Percentiles rank a stretch among this genome's conserved stretches.
Conservation (phyloP, 2,113 vertebrate genomes). For the Falco punctatus region DNA sequence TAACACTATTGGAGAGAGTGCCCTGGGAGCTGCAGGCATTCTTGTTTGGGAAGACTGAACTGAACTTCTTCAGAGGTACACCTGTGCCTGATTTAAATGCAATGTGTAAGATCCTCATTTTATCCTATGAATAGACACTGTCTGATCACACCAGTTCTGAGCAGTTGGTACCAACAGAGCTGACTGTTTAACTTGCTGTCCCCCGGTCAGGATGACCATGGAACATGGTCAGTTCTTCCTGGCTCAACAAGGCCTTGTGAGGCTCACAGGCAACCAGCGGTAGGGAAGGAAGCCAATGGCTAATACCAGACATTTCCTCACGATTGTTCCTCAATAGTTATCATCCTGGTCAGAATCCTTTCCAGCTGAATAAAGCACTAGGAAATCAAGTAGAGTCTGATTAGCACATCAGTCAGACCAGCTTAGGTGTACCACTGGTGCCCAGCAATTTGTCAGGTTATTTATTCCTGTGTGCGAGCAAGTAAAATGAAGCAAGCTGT, state of each 20-base stretch:
- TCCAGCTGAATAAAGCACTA: not conserved
- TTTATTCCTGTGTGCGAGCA: not conserved
- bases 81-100: not conserved
- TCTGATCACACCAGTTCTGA: not conserved
- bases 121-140: not conserved
- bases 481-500: not conserved
- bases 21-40: constrained; percentile 80
- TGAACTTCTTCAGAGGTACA: constrained; percentile 81
- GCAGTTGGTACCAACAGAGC: not conserved
- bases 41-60: constrained; percentile 83
- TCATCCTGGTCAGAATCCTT: not conserved
- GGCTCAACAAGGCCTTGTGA: not conserved
- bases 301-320: not conserved
- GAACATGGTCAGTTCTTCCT: not conserved
- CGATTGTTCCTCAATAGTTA: not conserved
- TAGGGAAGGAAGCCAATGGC: not conserved
- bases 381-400: not conserved
- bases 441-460: not conserved
- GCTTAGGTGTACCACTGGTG: not conserved
- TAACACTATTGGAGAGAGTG: constrained; percentile 80
- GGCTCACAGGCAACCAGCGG: not conserved
- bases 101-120: not conserved
- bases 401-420: not conserved
- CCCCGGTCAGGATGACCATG: not conserved
- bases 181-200: not conserved